Conservation (phyloP, 23 tunicate species). For the Styela plicata region DNA sequence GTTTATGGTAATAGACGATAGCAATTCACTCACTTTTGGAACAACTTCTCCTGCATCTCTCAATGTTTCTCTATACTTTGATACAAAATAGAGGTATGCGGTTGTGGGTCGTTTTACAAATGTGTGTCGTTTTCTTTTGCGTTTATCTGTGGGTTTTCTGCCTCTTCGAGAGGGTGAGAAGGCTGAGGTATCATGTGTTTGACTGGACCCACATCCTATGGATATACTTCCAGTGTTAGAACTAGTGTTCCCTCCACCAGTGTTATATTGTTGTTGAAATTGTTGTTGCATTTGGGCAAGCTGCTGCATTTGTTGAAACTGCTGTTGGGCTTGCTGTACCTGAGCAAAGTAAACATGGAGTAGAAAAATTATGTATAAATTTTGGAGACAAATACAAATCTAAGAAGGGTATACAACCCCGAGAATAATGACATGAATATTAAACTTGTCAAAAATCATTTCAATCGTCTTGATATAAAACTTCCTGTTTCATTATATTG, state of each 20-base stretch:
- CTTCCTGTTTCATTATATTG: too few relatives aligned
- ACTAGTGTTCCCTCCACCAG: constrained; percentile 21
- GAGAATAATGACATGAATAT: too few relatives aligned
- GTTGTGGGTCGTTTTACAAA: constrained; percentile 98
- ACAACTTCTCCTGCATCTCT: constrained; percentile 97
- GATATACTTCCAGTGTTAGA: constrained; percentile 19
- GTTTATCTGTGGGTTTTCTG: constrained; percentile 60
- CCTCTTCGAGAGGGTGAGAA: constrained; percentile 76
- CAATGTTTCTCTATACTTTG: constrained; percentile 94
- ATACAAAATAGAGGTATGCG: constrained; percentile 98
- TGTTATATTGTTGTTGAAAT: constrained; percentile 70
- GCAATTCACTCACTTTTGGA: constrained; percentile 60
- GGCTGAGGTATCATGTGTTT: constrained; percentile 2
- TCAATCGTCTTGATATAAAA: too few relatives aligned
- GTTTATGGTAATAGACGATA: too few relatives aligned
- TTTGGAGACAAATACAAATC: too few relatives aligned
- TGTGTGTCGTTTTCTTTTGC: constrained; percentile 81
- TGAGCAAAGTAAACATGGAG: constrained; percentile 4
- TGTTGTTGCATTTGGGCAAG: constrained; percentile 82
- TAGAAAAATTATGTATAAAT: not conserved
- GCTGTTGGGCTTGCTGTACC: constrained; percentile 92
- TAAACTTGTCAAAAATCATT: too few relatives aligned
- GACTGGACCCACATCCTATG: constrained; percentile 14
- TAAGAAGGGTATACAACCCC: too few relatives aligned
- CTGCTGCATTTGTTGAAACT: constrained; percentile 85